Base-by-base conservation (phyloP, 2,113 vertebrate species). In the Centropus bengalensis region DNA sequence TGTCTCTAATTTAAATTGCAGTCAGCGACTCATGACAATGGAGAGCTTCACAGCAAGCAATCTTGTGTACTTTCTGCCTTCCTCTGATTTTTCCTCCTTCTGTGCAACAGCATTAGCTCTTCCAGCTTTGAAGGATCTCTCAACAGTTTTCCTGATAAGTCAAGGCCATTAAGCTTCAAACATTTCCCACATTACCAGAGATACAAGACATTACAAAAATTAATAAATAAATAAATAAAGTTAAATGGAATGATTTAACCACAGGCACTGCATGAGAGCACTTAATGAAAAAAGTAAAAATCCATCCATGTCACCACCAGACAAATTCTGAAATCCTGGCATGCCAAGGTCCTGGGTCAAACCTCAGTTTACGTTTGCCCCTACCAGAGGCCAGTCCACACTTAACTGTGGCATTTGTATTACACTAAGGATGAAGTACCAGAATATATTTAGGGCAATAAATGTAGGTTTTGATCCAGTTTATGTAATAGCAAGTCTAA, bases 1-100 rank as follows among this genome's bases (percentile, higher is more conserved):
- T 76, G 36, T 32, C 80, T 74, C 82, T 89, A 10, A 96, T 93
- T 94, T 77, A 70, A 93, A 88, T 44, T 89, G 79, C 82, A 91
- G 73, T 36, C 82, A 78, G 47, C 3, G 19, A 6, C 74, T 93
- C 23, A 27, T 52, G 87, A 68, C 71, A 88, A 75, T 0, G 1
- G 24, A 52, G 58, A 27, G 58, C 13, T 63, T 62, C 85, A 33
- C 6, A 4, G 68, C 27, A 22, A 54, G 85, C 40, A 38, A 40
- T 28, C 71, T 78, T n/a, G 0, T 28, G 47, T 3, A 2, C 68
- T 86, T 84, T n/a, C 75, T 88, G 87, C 79, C 22, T 76, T 85
- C 64, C 69, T 86, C 75, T 68, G 59, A n/a, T 68, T 86, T 77
- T 32, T 32, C 54, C 27, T 83, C 33, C 10, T 63, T 8, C 68